These are phyloP conservation scores for Wiebesia pumilae DNA, from an alignment of 1,140 invertebrate genomes.

Conservation along the genomic window DNA sequence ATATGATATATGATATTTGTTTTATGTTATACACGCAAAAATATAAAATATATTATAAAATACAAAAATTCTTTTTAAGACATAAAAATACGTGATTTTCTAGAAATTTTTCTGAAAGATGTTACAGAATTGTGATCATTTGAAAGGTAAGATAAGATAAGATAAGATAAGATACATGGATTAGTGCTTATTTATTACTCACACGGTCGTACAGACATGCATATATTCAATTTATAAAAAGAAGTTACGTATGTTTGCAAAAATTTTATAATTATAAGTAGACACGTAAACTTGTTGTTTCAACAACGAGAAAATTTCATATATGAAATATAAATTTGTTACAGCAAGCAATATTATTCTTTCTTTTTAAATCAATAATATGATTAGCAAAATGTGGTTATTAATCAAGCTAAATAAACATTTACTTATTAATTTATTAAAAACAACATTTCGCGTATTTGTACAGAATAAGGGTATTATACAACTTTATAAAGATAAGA, in stretches of 20 bases:
- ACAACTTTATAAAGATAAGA: too few relatives aligned
- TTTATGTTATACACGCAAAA: neutral
- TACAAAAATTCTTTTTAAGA: neutral
- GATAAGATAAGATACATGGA: too few relatives aligned
- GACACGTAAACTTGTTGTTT: neutral
- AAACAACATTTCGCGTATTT: too few relatives aligned
- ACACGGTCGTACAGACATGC: neutral
- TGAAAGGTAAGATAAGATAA: neutral
- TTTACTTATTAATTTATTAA: too few relatives aligned
- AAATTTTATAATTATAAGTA: neutral
- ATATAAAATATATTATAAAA: too few relatives aligned
- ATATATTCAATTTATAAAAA: neutral
- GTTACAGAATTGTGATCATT: neutral
- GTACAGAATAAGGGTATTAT: too few relatives aligned
- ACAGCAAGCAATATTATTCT: too few relatives aligned
- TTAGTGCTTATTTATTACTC: neutral
- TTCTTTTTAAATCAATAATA: too few relatives aligned
- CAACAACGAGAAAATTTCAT: too few relatives aligned
- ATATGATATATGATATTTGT: neutral
- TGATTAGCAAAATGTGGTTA: too few relatives aligned
- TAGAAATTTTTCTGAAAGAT: neutral
- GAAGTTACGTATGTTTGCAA: neutral
- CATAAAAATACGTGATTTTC: neutral
- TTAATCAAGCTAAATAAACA: too few relatives aligned
- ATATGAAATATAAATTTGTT: too few relatives aligned